Percentiles rank a stretch among this genome's conserved stretches.
phyloP scores from a whole-genome alignment of 2,797 vertebrate genomes.

The Ara ararauna region DNA sequence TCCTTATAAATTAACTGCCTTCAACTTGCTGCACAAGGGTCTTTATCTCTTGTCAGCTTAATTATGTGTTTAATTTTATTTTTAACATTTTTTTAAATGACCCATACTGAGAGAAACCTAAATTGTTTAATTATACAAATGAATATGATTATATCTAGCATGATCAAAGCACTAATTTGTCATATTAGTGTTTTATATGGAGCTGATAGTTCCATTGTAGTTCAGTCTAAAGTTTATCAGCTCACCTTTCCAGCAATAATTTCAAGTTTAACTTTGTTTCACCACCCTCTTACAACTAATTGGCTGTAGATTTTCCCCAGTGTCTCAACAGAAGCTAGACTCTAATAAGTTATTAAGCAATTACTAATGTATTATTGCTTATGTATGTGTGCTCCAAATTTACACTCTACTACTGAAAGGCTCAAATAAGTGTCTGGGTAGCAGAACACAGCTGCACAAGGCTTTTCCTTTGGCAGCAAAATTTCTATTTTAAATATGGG shows the following conservation, averaged over 20 bases:
- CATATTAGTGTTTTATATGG: conserved; percentile 80
- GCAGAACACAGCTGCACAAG: neutral
- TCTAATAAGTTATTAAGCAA: conserved; percentile 56
- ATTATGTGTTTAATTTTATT: conserved; percentile 99
- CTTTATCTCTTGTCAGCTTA: conserved; percentile 94
- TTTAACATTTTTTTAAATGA: conserved; percentile 93
- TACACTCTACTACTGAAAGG: neutral
- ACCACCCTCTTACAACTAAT: conserved; percentile 41
- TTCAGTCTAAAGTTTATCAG: conserved; percentile 59
- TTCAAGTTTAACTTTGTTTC: conserved; percentile 64
- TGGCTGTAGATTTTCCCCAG: conserved; percentile 45
- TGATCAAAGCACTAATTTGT: conserved; percentile 89
- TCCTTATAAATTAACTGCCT: conserved; percentile 92
- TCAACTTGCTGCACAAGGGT: conserved; percentile 86
- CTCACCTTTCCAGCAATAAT: conserved; percentile 62
- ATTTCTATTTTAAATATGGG: neutral
- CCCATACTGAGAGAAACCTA: conserved; percentile 85
- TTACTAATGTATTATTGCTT: conserved; percentile 43
- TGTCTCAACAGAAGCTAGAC: neutral
- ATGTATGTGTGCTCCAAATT: neutral
- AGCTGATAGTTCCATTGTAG: conserved; percentile 65
- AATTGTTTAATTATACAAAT: conserved; percentile 98
- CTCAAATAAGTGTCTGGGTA: neutral
- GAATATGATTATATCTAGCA: conserved; percentile 86
- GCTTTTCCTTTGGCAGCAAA: neutral